Conservation (phyloP, 1,140 invertebrate genomes). For the Eriocheir sinensis region DNA sequence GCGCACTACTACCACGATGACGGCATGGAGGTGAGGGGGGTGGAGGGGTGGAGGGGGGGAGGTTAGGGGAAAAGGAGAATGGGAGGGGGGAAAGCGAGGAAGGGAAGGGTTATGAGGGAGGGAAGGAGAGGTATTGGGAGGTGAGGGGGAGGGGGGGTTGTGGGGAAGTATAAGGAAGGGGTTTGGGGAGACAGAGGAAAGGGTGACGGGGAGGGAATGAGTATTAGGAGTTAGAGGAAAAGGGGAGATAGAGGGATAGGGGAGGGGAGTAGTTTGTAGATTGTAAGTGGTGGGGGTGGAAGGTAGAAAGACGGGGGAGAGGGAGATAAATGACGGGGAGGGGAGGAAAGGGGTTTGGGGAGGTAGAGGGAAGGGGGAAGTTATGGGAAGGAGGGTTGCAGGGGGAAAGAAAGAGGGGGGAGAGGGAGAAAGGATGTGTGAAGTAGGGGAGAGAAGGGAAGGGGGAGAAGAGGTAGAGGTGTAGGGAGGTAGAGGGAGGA, state of each 20-base stretch:
- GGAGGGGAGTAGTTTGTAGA: background rate
- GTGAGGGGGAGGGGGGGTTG: background rate
- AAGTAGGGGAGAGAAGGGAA: background rate
- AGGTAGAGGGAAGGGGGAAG: too few species aligned
- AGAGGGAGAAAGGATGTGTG: too few species aligned
- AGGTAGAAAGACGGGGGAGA: background rate
- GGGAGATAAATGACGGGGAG: background rate
- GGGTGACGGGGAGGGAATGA: background rate
- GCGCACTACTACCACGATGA: conserved; percentile 84
- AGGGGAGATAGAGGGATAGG: background rate
- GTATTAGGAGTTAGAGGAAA: background rate
- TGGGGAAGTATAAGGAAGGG: background rate
- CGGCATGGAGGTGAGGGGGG: conserved; percentile 45
- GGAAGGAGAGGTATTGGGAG: background rate
- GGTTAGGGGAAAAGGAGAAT: too few species aligned
- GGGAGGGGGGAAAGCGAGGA: background rate
- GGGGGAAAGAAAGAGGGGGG: too few species aligned
- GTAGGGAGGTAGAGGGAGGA: background rate
- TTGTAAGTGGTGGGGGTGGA: background rate
- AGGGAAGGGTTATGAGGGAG: background rate
- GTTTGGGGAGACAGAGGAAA: background rate
- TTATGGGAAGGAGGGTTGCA: too few species aligned
- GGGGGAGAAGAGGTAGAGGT: background rate
- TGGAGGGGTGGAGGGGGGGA: background rate
- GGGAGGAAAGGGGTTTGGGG: background rate